A percentile compares a stretch with the other conserved stretches of the same genome.
phyloP scores from a whole-genome alignment of 2,888 invertebrate species.

The Acleris emargana region DNA sequence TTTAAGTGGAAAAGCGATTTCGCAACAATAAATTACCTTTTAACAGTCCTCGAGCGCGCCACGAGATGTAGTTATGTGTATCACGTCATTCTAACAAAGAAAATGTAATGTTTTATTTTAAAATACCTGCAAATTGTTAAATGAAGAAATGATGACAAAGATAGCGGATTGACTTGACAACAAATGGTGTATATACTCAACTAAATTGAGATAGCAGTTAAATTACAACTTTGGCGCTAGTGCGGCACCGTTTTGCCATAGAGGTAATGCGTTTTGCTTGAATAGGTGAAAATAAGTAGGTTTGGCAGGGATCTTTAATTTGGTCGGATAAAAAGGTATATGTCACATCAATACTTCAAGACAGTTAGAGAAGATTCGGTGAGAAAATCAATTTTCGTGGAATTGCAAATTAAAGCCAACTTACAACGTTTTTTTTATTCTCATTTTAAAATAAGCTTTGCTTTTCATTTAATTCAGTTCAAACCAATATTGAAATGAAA shows the following conservation, averaged over 20 bases:
- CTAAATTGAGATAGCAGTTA: constrained; percentile 1
- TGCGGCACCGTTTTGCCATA: not conserved
- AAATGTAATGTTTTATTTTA: constrained; percentile 41
- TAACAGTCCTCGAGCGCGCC: constrained; percentile 16
- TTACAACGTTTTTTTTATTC: too few relatives aligned
- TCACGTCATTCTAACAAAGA: constrained; percentile 51
- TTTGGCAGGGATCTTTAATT: not conserved
- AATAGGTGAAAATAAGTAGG: not conserved
- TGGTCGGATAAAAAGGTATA: not conserved
- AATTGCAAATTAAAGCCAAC: too few relatives aligned
- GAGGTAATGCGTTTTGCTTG: not conserved
- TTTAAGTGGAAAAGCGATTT: not conserved
- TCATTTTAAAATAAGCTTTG: not conserved
- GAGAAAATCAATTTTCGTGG: not conserved
- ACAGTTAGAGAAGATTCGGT: not conserved
- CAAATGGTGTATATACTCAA: constrained; percentile 15
- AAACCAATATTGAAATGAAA: not conserved
- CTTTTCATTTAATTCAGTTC: not conserved
- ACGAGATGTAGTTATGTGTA: constrained; percentile 16
- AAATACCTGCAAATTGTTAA: constrained; percentile 54
- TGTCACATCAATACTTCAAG: constrained; percentile 16
- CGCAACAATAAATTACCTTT: constrained; percentile 20
- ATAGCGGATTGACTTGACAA: constrained; percentile 35
- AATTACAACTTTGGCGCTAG: constrained; percentile 16
- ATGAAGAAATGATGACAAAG: constrained; percentile 28